Percentiles rank a stretch among this genome's conserved stretches.
Evolutionary conservation across 2,888 invertebrate genomes (phyloP).

Genomic region (Tricholauxania praeusta): DNA sequence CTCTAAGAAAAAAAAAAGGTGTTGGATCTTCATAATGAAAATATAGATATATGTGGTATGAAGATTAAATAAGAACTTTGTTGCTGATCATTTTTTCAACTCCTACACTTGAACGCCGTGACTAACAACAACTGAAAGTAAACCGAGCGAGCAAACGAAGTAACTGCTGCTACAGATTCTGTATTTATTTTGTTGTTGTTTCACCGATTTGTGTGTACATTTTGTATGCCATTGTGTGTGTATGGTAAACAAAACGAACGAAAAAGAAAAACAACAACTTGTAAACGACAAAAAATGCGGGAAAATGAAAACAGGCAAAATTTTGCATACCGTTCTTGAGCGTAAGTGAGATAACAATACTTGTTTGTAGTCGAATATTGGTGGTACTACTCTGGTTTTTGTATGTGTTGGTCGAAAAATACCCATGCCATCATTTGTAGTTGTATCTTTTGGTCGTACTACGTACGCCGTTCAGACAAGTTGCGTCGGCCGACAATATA

Average conservation of each 20-base stretch:
- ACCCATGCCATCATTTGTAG: not conserved
- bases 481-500: conserved; percentile 28
- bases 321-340: not conserved
- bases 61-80: too few relatives aligned
- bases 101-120: too few relatives aligned
- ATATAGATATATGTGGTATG: too few relatives aligned
- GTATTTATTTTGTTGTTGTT: not conserved
- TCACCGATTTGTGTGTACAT: not conserved
- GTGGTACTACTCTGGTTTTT: not conserved
- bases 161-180: not conserved
- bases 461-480: conserved; percentile 24
- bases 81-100: too few relatives aligned
- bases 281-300: conserved; percentile 11
- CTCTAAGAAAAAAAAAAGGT: too few relatives aligned
- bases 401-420: conserved; percentile 2
- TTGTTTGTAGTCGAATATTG: not conserved
- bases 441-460: not conserved
- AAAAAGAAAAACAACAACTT: not conserved
- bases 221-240: conserved; percentile 3
- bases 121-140: not conserved
- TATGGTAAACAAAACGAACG: not conserved
- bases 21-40: too few relatives aligned
- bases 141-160: not conserved
- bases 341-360: too few relatives aligned
- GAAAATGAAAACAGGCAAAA: conserved; percentile 22